Base-by-base conservation (phyloP, 2,113 vertebrate species). In the Girardinichthys multiradiatus region DNA sequence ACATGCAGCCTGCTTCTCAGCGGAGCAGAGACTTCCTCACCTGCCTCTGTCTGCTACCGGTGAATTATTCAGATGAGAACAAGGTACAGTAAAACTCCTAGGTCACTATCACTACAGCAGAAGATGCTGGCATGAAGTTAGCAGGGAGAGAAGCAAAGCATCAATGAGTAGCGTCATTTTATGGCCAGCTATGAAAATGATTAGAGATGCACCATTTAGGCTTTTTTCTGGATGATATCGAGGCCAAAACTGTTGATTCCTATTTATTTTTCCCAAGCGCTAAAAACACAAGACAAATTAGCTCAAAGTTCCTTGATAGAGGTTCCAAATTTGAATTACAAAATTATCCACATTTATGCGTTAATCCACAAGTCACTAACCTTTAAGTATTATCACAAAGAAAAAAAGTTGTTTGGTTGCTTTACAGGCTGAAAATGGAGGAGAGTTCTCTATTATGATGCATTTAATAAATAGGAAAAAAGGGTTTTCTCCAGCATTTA, bases 21-120 rank as follows among this genome's bases (percentile, higher is more conserved):
- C 59, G 45, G 42, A 35, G 33, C 60, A 19, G n/a, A n/a, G n/a
- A 29, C 42, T 26, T 61, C 37, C 68, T 64, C 58, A 4, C 66
- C 48, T 51, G 62, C 48, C 0, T 51, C 70, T 31, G 48, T 64
- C 79, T 64, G 70, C 83, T 76, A 62, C 42, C 74, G 3, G 54
- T 89, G 69, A 90, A 89, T 90, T 79, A 87, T 86, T 87, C 67
- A 89, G 14, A 48, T 5, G 21, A 70, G 57, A 65, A 57, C 54
- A 76, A 35, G 72, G 67, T 57, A 64, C 61, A 24, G 67, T 11
- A 15, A 4, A 68, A 81, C 83, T 81, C 79, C 81, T 78, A 29
- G 81, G 82, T 83, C 81, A 57, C 75, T 30, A 54, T 77, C 72
- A 27, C 26, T 6, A 29, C 69, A 79, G 70, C 57, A 60, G 33